Conservation (phyloP, 2,113 vertebrate species). For the Sprattus sprattus region DNA sequence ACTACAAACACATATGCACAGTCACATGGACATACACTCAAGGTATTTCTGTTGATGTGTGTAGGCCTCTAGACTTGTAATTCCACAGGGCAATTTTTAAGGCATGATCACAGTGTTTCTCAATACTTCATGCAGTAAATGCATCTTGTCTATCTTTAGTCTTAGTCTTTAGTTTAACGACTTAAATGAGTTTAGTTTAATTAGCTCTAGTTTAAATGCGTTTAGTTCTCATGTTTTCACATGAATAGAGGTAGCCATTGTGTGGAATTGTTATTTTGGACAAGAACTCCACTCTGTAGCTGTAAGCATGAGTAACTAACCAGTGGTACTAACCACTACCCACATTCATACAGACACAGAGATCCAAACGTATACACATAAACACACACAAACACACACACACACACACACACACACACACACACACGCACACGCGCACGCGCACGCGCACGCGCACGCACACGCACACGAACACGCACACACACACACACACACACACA, state of each 20-base stretch:
- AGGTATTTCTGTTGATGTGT: neutral
- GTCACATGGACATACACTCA: neutral
- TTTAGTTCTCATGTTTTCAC: no score
- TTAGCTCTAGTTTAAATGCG: no score
- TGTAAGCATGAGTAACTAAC: no score
- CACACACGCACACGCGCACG: neutral
- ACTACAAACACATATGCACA: neutral
- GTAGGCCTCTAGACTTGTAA: neutral
- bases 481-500: neutral
- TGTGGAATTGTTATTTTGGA: no score
- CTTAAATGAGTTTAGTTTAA: no score
- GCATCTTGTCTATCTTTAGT: neutral
- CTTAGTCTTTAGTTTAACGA: neutral
- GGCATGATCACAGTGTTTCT: neutral
- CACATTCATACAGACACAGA: no score
- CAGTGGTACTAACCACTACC: no score
- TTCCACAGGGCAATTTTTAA: neutral
- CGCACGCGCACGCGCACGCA: neutral
- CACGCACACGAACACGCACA: neutral
- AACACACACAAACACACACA: no score
- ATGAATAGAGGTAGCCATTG: no score
- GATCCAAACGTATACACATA: no score
- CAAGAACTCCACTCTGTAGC: no score
- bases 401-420: neutral
- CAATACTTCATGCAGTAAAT: neutral